Evolutionary conservation across 2,888 invertebrate genomes (phyloP).

Genomic region (Syritta pipiens): DNA sequence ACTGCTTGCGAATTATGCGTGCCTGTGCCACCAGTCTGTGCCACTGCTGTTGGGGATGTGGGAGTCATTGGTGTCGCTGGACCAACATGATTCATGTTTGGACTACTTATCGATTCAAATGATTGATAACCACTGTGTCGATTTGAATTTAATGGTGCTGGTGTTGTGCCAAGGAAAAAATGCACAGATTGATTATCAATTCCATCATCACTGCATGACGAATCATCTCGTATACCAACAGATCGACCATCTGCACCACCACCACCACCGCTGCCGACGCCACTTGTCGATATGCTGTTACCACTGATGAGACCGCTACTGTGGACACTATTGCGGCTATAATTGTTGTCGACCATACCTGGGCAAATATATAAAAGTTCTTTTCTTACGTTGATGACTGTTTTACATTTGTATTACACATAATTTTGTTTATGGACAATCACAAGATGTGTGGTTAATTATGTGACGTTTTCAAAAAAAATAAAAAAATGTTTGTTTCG

Average conservation of each 20-base stretch:
- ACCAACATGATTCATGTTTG: constrained; percentile 57
- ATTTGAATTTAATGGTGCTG: constrained; percentile 55
- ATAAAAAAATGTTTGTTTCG: not conserved
- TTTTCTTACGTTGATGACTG: constrained; percentile 74
- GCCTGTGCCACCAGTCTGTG: constrained; percentile 43
- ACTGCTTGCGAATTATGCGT: constrained; percentile 70
- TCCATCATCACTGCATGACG: constrained; percentile 76
- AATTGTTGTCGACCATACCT: constrained; percentile 75
- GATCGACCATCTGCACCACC: constrained; percentile 71
- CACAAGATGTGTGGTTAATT: constrained; percentile 54
- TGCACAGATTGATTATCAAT: constrained; percentile 74
- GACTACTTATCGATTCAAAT: constrained; percentile 41
- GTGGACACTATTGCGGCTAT: constrained; percentile 72
- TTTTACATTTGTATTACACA: constrained; percentile 55
- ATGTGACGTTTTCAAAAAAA: constrained; percentile 27
- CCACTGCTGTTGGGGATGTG: constrained; percentile 43
- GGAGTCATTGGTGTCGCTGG: constrained; percentile 51
- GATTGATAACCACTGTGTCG: constrained; percentile 55
- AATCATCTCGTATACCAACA: constrained; percentile 74
- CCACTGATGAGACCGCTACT: constrained; percentile 70
- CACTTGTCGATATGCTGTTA: constrained; percentile 60
- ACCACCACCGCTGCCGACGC: constrained; percentile 68
- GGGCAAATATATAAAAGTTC: constrained; percentile 75
- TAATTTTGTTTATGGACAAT: constrained; percentile 48
- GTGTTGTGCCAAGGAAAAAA: constrained; percentile 73